Conservation (phyloP, 1,140 invertebrate species). For the Bombus superbus region DNA sequence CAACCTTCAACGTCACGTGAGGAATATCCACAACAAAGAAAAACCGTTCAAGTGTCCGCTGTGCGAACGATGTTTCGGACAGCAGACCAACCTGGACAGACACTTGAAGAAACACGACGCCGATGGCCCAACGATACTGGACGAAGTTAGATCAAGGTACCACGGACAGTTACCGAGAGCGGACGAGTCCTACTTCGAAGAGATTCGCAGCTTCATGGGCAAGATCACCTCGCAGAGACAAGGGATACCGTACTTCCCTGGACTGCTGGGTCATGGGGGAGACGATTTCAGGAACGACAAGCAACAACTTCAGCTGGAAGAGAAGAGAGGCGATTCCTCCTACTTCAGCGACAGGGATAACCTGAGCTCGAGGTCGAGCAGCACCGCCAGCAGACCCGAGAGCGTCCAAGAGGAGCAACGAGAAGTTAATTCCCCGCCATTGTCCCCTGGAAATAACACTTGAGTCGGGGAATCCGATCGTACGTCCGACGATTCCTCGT, state of each 20-base stretch:
- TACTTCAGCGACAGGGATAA: constrained; percentile 85
- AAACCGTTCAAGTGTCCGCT: constrained; percentile 94
- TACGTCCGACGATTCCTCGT: constrained; percentile 7
- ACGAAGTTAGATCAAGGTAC: constrained; percentile 83
- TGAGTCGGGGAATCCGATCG: constrained; percentile 62
- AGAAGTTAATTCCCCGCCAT: constrained; percentile 74
- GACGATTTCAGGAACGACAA: constrained; percentile 79
- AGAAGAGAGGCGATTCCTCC: constrained; percentile 83
- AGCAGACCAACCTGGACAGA: constrained; percentile 98
- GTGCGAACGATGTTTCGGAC: constrained; percentile 96
- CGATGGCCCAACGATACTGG: constrained; percentile 90
- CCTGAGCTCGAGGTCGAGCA: constrained; percentile 84
- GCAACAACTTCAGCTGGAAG: constrained; percentile 78
- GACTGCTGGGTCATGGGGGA: constrained; percentile 71
- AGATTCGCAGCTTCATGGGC: constrained; percentile 96
- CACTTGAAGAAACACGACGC: constrained; percentile 99
- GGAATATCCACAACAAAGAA: constrained; percentile 99
- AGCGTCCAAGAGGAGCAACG: constrained; percentile 80
- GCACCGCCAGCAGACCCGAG: constrained; percentile 80
- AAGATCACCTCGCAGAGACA: constrained; percentile 88
- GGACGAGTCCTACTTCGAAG: constrained; percentile 95
- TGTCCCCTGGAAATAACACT: constrained; percentile 80
- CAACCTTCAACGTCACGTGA: constrained; percentile 98
- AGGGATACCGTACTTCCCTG: constrained; percentile 78
- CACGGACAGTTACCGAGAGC: constrained; percentile 78